Percentiles rank a stretch among this genome's conserved stretches.
Evolutionary conservation across 2,797 vertebrate genomes (phyloP).

Genomic region (Carapus acus): DNA sequence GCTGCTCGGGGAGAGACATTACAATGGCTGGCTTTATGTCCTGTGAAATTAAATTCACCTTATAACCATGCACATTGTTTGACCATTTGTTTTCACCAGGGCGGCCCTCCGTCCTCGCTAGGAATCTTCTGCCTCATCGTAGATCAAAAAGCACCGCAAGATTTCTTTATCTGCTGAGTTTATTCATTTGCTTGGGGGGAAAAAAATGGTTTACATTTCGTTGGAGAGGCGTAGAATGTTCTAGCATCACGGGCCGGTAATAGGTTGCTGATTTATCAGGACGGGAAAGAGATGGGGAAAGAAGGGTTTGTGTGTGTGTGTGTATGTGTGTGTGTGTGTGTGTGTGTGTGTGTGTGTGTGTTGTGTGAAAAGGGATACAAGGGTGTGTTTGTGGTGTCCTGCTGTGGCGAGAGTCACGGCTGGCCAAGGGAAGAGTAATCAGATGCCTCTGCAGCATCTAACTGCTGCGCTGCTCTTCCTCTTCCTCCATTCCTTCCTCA

Average conservation of each 20-base stretch:
- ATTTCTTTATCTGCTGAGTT: slow-evolving; percentile 49
- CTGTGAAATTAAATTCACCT: slow-evolving; percentile 71
- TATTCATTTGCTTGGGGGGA: slow-evolving; percentile 39
- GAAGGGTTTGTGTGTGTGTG: too few relatives aligned
- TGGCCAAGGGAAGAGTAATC: slow-evolving; percentile 50
- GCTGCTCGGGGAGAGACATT: slow-evolving; percentile 46
- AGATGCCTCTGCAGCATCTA: slow-evolving; percentile 34
- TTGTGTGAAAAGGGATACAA: too few relatives aligned
- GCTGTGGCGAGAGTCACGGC: slow-evolving; percentile 39
- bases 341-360: too few relatives aligned
- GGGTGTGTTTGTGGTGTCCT: slow-evolving; percentile 40
- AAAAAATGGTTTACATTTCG: too few relatives aligned
- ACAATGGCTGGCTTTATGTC: slow-evolving; percentile 69
- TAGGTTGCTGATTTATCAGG: slow-evolving; percentile 47
- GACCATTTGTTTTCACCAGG: slow-evolving; percentile 45
- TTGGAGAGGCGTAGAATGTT: slow-evolving; percentile 26
- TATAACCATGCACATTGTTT: slow-evolving; percentile 38
- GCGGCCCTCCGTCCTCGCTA: slow-evolving; percentile 13
- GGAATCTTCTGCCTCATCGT: slow-evolving; percentile 33
- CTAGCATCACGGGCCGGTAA: slow-evolving; percentile 41
- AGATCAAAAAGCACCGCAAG: slow-evolving; percentile 31
- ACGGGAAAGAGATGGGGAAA: slow-evolving; percentile 25
- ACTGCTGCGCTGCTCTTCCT: slow-evolving; percentile 8
- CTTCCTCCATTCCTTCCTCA: neutral
- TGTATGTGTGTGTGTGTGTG: too few relatives aligned